Conservation (phyloP, 1,140 invertebrate species). For the Aplysia californica region DNA sequence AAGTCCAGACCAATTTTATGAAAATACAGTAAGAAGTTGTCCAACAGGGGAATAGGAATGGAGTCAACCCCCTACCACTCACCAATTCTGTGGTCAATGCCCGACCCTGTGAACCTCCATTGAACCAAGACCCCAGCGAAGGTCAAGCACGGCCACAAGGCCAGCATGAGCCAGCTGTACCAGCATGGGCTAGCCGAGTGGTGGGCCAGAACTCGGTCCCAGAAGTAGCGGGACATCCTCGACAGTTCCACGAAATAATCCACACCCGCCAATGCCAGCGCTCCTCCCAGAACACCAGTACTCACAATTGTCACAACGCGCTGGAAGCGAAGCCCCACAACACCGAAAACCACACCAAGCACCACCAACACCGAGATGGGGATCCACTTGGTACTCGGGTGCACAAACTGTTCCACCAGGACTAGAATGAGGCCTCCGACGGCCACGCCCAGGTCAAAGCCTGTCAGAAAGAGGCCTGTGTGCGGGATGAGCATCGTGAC, state of each 20-base stretch:
- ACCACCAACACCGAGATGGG: slow-evolving; percentile 77
- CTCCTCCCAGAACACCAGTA: slow-evolving; percentile 82
- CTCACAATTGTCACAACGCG: slow-evolving; percentile 80
- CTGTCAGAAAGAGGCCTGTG: slow-evolving; percentile 84
- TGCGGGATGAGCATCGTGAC: slow-evolving; percentile 85
- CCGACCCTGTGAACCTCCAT: slow-evolving; percentile 77
- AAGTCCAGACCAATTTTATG: background rate
- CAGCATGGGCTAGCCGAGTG: slow-evolving; percentile 74
- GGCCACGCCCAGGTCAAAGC: slow-evolving; percentile 80
- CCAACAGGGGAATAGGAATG: no score
- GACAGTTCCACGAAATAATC: slow-evolving; percentile 84
- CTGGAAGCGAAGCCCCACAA: slow-evolving; percentile 81
- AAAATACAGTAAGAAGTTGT: no score
- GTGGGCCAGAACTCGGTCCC: slow-evolving; percentile 69
- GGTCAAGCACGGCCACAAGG: slow-evolving; percentile 79
- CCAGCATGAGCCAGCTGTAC: slow-evolving; percentile 81
- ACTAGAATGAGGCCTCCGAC: slow-evolving; percentile 73
- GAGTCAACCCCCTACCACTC: no score
- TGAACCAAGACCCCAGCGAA: slow-evolving; percentile 78
- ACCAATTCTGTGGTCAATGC: slow-evolving; percentile 73
- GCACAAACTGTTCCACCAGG: slow-evolving; percentile 53
- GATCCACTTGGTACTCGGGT: slow-evolving; percentile 74
- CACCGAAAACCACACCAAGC: slow-evolving; percentile 77
- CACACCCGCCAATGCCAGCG: slow-evolving; percentile 77
- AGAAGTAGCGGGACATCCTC: slow-evolving; percentile 78